Base-by-base conservation (phyloP, 2,797 vertebrate genomes). In the Crenuchus spilurus region DNA sequence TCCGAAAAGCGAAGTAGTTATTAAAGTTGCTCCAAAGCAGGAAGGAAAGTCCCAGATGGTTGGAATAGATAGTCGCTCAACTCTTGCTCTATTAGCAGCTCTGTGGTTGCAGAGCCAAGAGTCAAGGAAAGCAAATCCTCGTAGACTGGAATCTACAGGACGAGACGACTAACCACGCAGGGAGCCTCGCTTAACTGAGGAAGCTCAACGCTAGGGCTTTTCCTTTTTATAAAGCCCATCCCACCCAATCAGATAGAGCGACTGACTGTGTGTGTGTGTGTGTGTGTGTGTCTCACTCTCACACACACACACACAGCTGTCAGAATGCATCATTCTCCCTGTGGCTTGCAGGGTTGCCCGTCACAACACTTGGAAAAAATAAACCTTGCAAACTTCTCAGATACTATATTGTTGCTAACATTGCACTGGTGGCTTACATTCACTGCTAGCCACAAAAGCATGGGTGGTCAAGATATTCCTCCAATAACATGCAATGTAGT, bases 191-290 rank as follows among this genome's bases (percentile, higher is more conserved):
- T 14, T 8, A 70, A 77, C 44, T 9, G 63, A 52, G 62, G 70
- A 61, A 84, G 73, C 78, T 66, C 70, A n/a, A n/a, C 31, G 11
- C 1, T 48, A 30, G 77, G 3, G 55, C 85, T 85, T 83, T 83
- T 42, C 88, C 87, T 87, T 87, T 88, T 89, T 89, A 92, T 89
- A 88, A 83, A 70, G 77, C 22, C 44, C 13, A 77, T 80, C 77
- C 87, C 68, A 55, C 80, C 88, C 89, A 86, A 91, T 88, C 87
- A 89, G 88, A 88, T 87, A 75, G 68, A 75, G 67, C 35, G 76
- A 78, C 79, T 84, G 4, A 37, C 49, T 71, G 2, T 30, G 41
- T 22, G 8, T 39, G 46, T 28, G 41, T 41, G 49, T 71, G 86
- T 81, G 88, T 49, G 86, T 83, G 87, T 82, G 86, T 84, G 70